Base-by-base conservation (phyloP, 1,140 invertebrate species). In the Spodoptera frugiperda region DNA sequence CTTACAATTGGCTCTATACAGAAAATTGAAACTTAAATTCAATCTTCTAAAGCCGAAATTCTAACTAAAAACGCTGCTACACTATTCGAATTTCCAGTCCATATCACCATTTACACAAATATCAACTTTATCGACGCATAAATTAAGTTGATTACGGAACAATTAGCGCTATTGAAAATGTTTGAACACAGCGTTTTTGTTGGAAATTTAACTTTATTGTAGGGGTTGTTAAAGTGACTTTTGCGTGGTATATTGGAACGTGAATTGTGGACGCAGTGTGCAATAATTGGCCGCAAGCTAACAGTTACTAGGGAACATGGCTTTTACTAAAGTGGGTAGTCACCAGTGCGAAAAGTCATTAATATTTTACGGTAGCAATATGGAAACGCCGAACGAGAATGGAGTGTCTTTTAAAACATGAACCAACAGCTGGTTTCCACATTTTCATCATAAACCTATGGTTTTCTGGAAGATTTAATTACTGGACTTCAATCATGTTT, bases 311-410 rank as follows among this genome's bases (percentile, higher is more conserved):
- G 46, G 65, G 39, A 68, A 51, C 19, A 10, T 21, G 54, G 53
- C 70, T 57, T 46, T 57, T 25, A 57, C 70, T 57, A 12, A 10
- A 46, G 30, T 55, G 51, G 44, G 14, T 59, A 72, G 17, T 17
- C 39, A 73, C 71, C 49, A 19, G 55, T 49, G 55, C 39, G 10
- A 73, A 61, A 59, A 73, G 55, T 59, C 71, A 44, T 73, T 73
- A 59, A 73, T 49, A 61, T 61, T 73, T 61, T 49, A 73, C 59
- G 54, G 8, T n/a, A 17, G 33, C 33, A 46, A 57, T 57, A 72
- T 72, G 53, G 53, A 46, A 30, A 39, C 53, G 15, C 44, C 57
- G 15, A 44, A 61, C 19, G 68, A 72, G 54, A 72, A 73, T 49
- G 44, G 54, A 61, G 14, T 49, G n/a, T 25, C 17, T 39, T 49